Conservation (phyloP, 2,113 vertebrate genomes). For the Psittacula cyanocephala region DNA sequence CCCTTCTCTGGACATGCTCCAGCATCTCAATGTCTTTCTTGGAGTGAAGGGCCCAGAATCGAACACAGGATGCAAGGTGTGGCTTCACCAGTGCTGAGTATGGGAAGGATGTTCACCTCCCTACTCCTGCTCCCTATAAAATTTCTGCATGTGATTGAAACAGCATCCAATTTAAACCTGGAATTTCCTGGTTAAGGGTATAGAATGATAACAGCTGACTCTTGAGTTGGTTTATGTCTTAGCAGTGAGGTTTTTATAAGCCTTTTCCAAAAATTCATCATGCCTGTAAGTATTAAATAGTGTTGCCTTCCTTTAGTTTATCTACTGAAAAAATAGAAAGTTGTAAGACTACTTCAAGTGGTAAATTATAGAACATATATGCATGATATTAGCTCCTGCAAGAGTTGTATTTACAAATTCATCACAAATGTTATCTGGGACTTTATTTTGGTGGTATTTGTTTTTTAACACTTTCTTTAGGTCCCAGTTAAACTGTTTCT, state of each 20-base stretch:
- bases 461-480: not conserved
- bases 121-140: not conserved
- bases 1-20: not conserved
- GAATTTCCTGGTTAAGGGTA: not conserved
- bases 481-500: not conserved
- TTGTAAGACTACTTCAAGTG: not conserved
- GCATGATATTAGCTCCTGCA: not conserved
- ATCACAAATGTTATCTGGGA: not conserved
- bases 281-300: not conserved
- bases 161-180: not conserved
- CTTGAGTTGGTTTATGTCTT: not conserved
- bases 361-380: not conserved
- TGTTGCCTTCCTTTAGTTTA: not conserved
- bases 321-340: not conserved
- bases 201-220: not conserved
- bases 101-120: accelerated
- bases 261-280: not conserved
- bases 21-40: not conserved
- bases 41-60: not conserved
- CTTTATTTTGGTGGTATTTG: not conserved
- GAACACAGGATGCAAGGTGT: not conserved
- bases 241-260: not conserved
- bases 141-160: not conserved
- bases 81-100: accelerated
- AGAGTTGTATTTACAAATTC: not conserved